Conservation (phyloP, 2,113 vertebrate species). For the Salvator merianae region DNA sequence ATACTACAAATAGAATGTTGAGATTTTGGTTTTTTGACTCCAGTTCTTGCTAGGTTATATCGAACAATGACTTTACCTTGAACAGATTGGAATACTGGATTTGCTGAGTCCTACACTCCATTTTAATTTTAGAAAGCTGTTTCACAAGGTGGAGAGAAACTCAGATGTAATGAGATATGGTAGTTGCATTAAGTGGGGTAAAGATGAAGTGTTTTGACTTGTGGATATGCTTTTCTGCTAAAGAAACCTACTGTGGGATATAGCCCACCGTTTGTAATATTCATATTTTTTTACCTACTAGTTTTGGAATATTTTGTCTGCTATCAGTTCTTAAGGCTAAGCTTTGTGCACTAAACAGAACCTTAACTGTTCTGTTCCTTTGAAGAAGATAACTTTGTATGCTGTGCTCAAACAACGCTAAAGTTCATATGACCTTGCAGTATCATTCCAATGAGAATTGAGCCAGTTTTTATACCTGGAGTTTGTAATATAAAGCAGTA, state of each 20-base stretch:
- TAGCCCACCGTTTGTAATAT: background rate
- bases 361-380: background rate
- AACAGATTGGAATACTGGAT: background rate
- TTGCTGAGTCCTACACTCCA: background rate
- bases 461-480: background rate
- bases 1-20: background rate
- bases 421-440: too few relatives aligned
- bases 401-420: background rate
- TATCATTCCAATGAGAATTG: too few relatives aligned
- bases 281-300: background rate
- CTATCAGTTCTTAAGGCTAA: background rate
- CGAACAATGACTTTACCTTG: background rate
- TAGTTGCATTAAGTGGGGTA: background rate
- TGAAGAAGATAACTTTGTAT: background rate
- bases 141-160: background rate
- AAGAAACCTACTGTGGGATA: too few relatives aligned
- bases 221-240: too few relatives aligned
- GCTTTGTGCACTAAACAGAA: background rate
- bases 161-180: background rate
- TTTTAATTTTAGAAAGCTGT: background rate
- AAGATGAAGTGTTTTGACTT: background rate
- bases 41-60: background rate
- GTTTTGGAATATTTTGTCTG: background rate
- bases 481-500: background rate
- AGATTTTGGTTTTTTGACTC: background rate